Evolutionary conservation across 2,113 vertebrate species (phyloP), one percentile per base, ranked within the genome.

Genomic region (Heloderma charlesbogerti): DNA sequence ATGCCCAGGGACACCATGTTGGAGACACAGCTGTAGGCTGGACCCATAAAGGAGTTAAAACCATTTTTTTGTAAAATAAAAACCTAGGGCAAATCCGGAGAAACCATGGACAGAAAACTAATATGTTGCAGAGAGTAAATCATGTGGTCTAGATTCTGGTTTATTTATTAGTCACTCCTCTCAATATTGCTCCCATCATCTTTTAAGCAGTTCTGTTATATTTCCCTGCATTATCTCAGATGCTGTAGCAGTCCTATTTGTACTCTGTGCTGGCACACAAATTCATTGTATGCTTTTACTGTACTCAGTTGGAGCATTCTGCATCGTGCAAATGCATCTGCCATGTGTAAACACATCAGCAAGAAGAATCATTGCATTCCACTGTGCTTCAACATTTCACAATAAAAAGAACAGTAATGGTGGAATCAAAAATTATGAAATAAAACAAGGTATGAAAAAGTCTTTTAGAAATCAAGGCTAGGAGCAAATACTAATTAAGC

Each of bases 121-220:
- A 80, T 82, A 20, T 83, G 34, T 15, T 43, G 25, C 18, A 78
- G 77, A 27, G 6, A 51, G 60, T 31, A 81, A 80, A 80, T 69
- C 4, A 48, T 7, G 34, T n/a, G 10, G 48, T 45, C 71, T 60
- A 12, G 1, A 66, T n/a, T 89, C 29, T 18, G 27, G 15, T 69
- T 67, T 86, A 54, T 40, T 85, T 86, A 85, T 40, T 67, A 48
- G 43, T 69, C 31, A 15, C 7, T 69, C n/a, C 15, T 86, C 43
- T 37, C 60, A 43, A 78, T 92, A 81, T 91, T 83, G 90, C 86
- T 87, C 45, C 18, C n/a, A 18, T 43, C 57, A 82, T 81, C 45
- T 81, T 34, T 88, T 51, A 43, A 86, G 66, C 25, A 1, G 88
- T 51, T 66, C n/a, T 37, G 63, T 51, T 69, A 48, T 31, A 34